Base-by-base conservation (phyloP, 1,140 invertebrate genomes). In the Lasaia peninsularis region DNA sequence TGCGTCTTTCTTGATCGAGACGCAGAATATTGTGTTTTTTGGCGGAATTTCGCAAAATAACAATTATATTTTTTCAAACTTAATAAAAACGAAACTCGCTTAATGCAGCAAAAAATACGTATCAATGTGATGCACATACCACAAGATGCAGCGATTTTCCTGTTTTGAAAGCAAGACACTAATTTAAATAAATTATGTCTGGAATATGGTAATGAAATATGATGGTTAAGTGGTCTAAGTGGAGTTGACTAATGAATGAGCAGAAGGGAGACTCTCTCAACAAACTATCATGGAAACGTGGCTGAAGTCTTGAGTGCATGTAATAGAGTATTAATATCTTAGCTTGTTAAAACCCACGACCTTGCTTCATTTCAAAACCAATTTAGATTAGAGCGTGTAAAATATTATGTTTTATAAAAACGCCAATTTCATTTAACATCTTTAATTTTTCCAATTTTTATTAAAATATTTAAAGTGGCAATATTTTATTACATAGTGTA, bases 171-270 rank as follows among this genome's bases (percentile, higher is more conserved):
- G 20, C 49, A 21, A 58, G 18, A 51, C 48, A 58, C 56, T 12
- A 58, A 58, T 58, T 58, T 58, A 58, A 58, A 58, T 58, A 58
- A 58, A 58, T 35, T 54, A 34, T 16, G 40, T 44, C 40, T 44
- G 40, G 61, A 58, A 53, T 63, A 16, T 49, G 34, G 40, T 63
- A 63, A 59, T 55, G 51, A 61, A 60, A 57, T 60, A 58, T 34
- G 34, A 20, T 14, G 24, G 32, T 14, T 57, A 60, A 65, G 58
- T 61, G 58, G 63, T 56, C 56, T 56, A 62, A 65, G 63, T 65
- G 60, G 56, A 51, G 63, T 62, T 62, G 56, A 58, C 63, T 65
- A 56, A 62, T 65, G 60, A 59, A 52, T 62, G 40, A 56, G 62
- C 33, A 57, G 58, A 61, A 31, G 24, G 50, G 14, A 14, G 50